Conservation (phyloP, 2,888 invertebrate species). For the Parapristionchus giblindavisi region DNA sequence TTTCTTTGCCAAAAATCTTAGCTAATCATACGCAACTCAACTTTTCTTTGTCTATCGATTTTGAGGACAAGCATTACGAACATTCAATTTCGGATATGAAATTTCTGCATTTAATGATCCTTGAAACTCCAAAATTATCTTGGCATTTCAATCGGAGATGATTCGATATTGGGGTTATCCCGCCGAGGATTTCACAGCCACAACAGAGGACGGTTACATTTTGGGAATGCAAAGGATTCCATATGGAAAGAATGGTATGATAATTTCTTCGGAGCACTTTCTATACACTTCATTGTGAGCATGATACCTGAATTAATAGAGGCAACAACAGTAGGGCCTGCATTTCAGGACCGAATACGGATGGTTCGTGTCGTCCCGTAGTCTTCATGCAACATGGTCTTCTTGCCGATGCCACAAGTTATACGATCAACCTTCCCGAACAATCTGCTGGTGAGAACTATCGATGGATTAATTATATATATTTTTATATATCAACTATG, state of each 20-base stretch:
- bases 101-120: too few species aligned
- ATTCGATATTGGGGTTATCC: conserved; percentile 27
- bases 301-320: too few species aligned
- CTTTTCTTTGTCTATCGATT: too few species aligned
- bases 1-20: too few species aligned
- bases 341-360: too few species aligned
- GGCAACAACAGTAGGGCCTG: too few species aligned
- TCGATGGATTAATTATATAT: neutral
- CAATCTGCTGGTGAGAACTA: conserved; percentile 38
- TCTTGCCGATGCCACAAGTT: conserved; percentile 51
- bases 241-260: conserved; percentile 7
- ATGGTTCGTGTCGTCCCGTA: conserved; percentile 55
- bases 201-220: conserved; percentile 23
- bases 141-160: conserved; percentile 17
- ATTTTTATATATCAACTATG: neutral
- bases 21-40: too few species aligned
- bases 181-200: conserved; percentile 4
- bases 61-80: too few species aligned
- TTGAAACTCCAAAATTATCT: too few species aligned
- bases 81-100: too few species aligned
- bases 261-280: too few species aligned
- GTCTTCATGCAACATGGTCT: conserved; percentile 83
- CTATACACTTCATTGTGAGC: too few species aligned
- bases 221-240: conserved; percentile 23
- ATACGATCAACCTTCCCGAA: conserved; percentile 58